phyloP scores from a whole-genome alignment of 2,113 vertebrate species.

The Nipponia nippon region DNA sequence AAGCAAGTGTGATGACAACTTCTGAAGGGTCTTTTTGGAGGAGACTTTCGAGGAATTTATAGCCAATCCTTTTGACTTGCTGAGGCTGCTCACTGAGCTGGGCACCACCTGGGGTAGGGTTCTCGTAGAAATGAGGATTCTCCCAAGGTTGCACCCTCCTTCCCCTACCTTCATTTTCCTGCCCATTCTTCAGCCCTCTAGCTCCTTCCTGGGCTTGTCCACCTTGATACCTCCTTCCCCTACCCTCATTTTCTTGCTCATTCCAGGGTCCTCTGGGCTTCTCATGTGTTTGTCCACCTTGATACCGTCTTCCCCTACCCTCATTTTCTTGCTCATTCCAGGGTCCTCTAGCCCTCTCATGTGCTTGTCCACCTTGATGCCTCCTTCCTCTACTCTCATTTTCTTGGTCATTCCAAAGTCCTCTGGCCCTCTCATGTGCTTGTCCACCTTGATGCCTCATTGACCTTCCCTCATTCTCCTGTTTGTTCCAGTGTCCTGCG shows the following conservation, averaged over 20 bases:
- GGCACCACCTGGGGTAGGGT: neutral
- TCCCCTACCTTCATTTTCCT: constrained; percentile 31
- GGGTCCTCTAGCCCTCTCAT: neutral
- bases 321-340: neutral
- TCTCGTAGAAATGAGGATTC: neutral
- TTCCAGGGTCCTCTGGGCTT: neutral
- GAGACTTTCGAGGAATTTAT: constrained; percentile 79
- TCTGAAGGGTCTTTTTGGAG: constrained; percentile 80
- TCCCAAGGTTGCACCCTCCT: neutral
- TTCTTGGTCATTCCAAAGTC: neutral
- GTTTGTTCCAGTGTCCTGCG: constrained; percentile 34
- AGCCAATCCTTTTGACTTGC: constrained; percentile 71
- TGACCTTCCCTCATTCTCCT: constrained; percentile 31
- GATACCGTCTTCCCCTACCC: neutral
- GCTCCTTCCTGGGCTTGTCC: neutral
- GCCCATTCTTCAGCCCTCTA: neutral
- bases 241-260: neutral
- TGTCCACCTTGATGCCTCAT: neutral
- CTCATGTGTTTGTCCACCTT: neutral
- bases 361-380: neutral
- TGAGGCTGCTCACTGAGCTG: constrained; percentile 13
- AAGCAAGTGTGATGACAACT: constrained; percentile 83
- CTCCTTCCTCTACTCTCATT: neutral
- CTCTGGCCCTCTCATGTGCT: neutral
- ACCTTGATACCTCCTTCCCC: neutral